These are phyloP conservation scores for Crax fasciolata DNA, from an alignment of 2,797 vertebrate genomes.

Conservation along the genomic window DNA sequence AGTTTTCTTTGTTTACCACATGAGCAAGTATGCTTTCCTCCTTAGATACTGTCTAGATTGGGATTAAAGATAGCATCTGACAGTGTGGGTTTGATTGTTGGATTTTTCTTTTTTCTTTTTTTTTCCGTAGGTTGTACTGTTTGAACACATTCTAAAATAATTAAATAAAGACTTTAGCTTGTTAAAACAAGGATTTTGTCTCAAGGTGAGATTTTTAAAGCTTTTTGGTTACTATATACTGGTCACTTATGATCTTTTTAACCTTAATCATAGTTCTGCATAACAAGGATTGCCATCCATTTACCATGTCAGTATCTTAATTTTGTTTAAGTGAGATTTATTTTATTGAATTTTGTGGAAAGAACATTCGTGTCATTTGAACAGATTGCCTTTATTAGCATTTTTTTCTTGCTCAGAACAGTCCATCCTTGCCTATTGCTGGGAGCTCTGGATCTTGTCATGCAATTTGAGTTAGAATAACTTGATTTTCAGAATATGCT, in stretches of 20 bases:
- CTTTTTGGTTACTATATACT: background rate
- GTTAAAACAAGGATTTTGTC: background rate
- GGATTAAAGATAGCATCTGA: background rate
- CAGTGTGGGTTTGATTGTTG: background rate
- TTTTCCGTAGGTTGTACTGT: background rate
- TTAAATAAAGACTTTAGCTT: background rate
- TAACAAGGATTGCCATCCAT: background rate
- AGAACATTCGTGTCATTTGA: background rate
- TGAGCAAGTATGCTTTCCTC: accelerated
- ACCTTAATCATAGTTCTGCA: background rate
- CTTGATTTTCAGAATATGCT: background rate
- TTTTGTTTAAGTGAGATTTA: background rate
- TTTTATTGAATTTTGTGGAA: background rate
- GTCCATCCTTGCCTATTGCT: background rate
- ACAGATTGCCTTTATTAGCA: background rate
- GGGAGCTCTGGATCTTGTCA: background rate
- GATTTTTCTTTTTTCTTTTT: background rate
- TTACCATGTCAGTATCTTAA: background rate
- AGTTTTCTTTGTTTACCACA: background rate
- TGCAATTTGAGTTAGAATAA: background rate
- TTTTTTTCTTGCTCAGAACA: background rate
- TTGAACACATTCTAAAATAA: background rate
- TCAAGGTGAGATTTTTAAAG: background rate
- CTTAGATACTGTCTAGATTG: background rate
- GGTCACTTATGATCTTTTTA: background rate